phyloP scores from a whole-genome alignment of 1,140 invertebrate species.

The Bombus superbus region DNA sequence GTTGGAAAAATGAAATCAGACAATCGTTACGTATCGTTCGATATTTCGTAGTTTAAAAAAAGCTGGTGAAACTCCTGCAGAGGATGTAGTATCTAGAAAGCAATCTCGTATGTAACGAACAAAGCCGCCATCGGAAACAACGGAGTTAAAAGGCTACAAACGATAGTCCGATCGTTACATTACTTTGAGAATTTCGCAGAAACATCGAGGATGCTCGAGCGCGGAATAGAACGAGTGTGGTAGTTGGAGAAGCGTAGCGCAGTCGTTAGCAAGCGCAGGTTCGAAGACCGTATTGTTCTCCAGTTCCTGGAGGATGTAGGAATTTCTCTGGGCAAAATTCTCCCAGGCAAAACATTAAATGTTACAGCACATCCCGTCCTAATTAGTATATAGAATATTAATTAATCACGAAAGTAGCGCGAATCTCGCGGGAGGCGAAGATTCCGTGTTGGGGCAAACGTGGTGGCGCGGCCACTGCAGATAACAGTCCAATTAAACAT shows the following conservation, averaged over 20 bases:
- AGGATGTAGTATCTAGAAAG: no score
- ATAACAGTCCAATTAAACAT: constrained; percentile 34
- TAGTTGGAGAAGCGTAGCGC: neutral
- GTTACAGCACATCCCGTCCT: neutral
- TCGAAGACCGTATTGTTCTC: neutral
- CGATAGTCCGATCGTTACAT: neutral
- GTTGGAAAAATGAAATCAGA: no score
- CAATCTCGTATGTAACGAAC: no score
- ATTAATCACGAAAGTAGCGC: constrained; percentile 1
- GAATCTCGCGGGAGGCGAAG: constrained; percentile 13
- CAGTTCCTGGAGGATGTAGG: neutral
- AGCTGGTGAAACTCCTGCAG: no score
- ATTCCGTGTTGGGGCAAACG: neutral
- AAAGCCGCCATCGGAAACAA: no score
- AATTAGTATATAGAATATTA: constrained; percentile 21
- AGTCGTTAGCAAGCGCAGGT: neutral
- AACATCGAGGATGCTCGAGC: neutral
- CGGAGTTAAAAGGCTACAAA: no score
- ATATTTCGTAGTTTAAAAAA: no score
- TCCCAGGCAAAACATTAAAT: neutral
- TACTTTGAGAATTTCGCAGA: neutral
- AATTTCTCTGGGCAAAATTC: constrained; percentile 9
- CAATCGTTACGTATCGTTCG: no score
- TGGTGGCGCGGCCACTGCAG: neutral
- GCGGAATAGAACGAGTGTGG: neutral